Percentiles rank a stretch among this genome's conserved stretches.
These are phyloP conservation scores for Cynopterus brachyotis DNA, from an alignment of 2,113 vertebrate genomes.

Conservation along the genomic window DNA sequence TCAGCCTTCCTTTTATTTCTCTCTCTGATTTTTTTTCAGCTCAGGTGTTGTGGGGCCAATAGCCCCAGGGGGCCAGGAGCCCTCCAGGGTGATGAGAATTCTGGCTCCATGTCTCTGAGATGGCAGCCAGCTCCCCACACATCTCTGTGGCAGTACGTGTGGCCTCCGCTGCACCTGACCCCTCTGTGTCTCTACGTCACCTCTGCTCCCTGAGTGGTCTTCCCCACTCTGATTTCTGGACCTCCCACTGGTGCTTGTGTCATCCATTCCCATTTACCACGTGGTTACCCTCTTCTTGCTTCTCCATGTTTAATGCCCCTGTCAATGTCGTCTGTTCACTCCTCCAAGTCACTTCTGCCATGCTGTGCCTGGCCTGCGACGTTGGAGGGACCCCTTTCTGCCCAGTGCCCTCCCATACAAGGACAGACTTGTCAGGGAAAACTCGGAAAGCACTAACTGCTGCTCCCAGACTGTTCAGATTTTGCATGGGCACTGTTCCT, in stretches of 20 bases:
- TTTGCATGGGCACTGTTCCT: not conserved
- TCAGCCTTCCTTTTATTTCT: not conserved
- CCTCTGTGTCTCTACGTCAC: rapidly evolving
- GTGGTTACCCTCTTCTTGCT: not conserved
- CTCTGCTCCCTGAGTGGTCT: not conserved
- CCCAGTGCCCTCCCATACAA: rapidly evolving
- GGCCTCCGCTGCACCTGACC: not conserved
- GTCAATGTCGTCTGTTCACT: not conserved
- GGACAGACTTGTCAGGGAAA: not conserved
- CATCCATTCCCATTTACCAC: not conserved
- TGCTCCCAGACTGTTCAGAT: not conserved
- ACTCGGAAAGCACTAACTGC: not conserved
- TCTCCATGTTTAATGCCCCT: not conserved
- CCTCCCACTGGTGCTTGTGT: rapidly evolving
- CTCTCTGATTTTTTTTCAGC: not conserved
- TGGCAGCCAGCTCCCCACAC: not conserved
- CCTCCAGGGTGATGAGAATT: not conserved
- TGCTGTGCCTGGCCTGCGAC: not conserved
- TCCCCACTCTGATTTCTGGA: not conserved
- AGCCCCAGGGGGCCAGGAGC: rapidly evolving
- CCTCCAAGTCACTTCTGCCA: rapidly evolving
- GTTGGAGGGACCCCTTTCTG: not conserved
- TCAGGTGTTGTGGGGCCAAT: not conserved
- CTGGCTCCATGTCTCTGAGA: not conserved
- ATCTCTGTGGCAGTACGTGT: not conserved